Conservation (phyloP, 2,797 vertebrate genomes). For the Paedocypris micromegethes region DNA sequence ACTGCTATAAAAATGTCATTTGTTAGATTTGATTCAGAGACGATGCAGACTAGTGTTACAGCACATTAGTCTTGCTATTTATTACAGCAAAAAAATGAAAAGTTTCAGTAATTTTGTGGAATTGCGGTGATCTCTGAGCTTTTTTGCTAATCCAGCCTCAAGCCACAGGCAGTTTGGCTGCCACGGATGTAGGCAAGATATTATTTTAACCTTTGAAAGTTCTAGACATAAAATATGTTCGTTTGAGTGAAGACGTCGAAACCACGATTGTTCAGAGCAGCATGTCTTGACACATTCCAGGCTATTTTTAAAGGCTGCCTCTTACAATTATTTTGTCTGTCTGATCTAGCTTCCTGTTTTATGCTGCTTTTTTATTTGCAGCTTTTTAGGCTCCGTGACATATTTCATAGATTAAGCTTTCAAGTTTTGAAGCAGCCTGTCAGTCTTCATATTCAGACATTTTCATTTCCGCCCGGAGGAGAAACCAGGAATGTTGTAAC, state of each 20-base stretch:
- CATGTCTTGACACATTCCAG: conserved; percentile 34
- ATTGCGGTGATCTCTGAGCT: conserved; percentile 40
- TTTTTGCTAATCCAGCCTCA: conserved; percentile 45
- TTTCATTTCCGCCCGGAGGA: conserved; percentile 42
- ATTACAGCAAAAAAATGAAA: conserved; percentile 42
- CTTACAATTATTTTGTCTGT: conserved; percentile 39
- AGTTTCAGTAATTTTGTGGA: conserved; percentile 43
- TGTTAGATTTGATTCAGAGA: background rate
- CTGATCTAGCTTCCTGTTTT: conserved; percentile 29
- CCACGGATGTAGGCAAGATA: conserved; percentile 11
- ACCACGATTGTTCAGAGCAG: conserved; percentile 25
- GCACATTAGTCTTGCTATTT: conserved; percentile 16
- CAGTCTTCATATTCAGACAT: conserved; percentile 31
- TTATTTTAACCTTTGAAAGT: conserved; percentile 47
- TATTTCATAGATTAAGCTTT: background rate
- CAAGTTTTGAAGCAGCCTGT: conserved; percentile 26
- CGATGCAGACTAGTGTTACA: conserved; percentile 10
- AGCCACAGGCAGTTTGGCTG: conserved; percentile 39
- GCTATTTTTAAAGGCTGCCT: conserved; percentile 18
- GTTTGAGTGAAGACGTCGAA: conserved; percentile 29
- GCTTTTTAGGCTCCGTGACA: background rate
- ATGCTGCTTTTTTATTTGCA: conserved; percentile 17
- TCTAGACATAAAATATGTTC: conserved; percentile 48
- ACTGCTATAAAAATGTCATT: background rate
- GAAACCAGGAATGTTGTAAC: conserved; percentile 32